Base-by-base conservation (phyloP, 2,888 invertebrate species). In the Nomada goodeniana region DNA sequence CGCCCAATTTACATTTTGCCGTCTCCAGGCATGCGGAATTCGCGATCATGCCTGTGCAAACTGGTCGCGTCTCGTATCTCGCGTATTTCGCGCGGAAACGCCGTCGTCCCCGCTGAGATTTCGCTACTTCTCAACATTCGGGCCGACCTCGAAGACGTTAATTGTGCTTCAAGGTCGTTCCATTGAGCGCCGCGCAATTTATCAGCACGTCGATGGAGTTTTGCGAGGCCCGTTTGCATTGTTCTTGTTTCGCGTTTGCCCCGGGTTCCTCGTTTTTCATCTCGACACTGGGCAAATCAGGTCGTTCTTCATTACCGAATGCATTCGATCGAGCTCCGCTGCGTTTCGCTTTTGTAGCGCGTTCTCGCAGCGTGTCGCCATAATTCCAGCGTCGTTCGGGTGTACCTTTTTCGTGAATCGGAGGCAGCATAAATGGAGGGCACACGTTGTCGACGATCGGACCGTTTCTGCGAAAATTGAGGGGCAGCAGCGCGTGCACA, bases 1-100 rank as follows among this genome's bases (percentile, higher is more conserved):
- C 67, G 76, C 55, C 84, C 83, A 87, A 87, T 89, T 89, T 87
- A 86, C 87, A 89, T 90, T 87, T 80, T 80, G 65, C 44, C 71
- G 84, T 86, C 86, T 84, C 80, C 80, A 69, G 61, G 75, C 65
- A 76, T 64, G 79, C 72, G 74, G 65, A 80, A 77, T 85, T 76
- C 57, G 69, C 75, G 71, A 83, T 75, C 74, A 72, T 74, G 15
- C 59, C 7, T 69, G 59, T 79, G 78, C 53, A 78, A 80, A 83
- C 72, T 61, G 20, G 55, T 10, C 65, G 65, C 50, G 59, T 26
- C 50, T 83, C 82, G 47, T 68, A 53, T 23, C 50, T 44, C 57
- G 20, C 44, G 53, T 63, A 53, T 57, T 63, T 26, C 65, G 55
- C 63, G 47, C 63, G 63, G 42, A 68, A 57, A 73, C 73, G 57